Evolutionary conservation across 2,888 invertebrate species (phyloP).

Genomic region (Globia sparganii): DNA sequence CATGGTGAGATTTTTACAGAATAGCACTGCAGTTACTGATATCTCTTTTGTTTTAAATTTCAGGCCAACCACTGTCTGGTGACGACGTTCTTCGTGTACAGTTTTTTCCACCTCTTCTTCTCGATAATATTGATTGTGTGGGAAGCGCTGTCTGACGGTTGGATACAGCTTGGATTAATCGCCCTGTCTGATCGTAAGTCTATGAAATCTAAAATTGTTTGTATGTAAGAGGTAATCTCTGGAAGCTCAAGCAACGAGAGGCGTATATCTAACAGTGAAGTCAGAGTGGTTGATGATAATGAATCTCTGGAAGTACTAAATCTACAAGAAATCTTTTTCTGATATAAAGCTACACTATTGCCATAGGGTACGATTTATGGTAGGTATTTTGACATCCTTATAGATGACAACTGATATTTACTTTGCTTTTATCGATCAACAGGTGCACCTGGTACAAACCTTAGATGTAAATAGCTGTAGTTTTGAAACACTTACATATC

Average conservation of each 20-base stretch:
- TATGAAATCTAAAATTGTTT: neutral
- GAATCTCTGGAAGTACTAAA: neutral
- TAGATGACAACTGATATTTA: neutral
- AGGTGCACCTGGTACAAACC: neutral
- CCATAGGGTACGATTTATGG: neutral
- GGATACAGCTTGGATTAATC: constrained; percentile 85
- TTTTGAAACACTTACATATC: neutral
- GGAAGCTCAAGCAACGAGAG: too few relatives aligned
- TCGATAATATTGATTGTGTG: constrained; percentile 84
- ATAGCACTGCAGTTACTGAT: too few relatives aligned
- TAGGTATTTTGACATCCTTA: neutral
- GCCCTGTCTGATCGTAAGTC: constrained; percentile 81
- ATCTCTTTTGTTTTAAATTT: constrained; percentile 22
- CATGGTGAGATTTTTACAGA: too few relatives aligned
- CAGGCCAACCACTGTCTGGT: constrained; percentile 86
- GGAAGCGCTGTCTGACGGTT: constrained; percentile 83
- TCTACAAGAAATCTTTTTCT: neutral
- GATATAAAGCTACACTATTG: neutral
- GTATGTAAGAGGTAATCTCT: neutral
- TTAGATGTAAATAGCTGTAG: neutral
- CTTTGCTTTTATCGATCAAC: neutral
- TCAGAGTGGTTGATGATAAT: neutral
- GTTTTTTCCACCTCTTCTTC: constrained; percentile 86
- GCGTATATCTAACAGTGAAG: neutral
- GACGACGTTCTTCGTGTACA: constrained; percentile 86